Evolutionary conservation across 2,113 vertebrate genomes (phyloP).

Genomic region (Pipa parva): DNA sequence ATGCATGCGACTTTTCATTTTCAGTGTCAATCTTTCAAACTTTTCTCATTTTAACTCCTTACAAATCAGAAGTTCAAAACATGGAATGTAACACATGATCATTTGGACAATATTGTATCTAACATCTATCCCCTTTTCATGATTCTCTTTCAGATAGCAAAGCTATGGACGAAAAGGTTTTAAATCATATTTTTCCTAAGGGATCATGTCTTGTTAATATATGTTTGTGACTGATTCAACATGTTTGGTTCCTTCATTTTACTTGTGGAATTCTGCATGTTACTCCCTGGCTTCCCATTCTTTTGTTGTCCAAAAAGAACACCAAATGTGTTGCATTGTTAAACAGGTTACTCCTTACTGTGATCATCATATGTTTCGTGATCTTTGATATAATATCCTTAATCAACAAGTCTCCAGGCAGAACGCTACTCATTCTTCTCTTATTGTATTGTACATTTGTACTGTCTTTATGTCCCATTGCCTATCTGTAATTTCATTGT

Average conservation of each 20-base stretch:
- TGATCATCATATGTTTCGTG: conserved; percentile 48
- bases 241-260: conserved; percentile 61
- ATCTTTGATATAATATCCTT: conserved; percentile 38
- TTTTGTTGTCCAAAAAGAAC: conserved; percentile 59
- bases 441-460: conserved; percentile 11
- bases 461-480: conserved; percentile 32
- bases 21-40: background rate
- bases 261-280: conserved; percentile 71
- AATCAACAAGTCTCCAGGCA: conserved; percentile 39
- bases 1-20: background rate
- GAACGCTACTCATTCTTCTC: background rate
- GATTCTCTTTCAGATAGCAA: conserved; percentile 87
- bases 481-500: conserved; percentile 46
- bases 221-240: conserved; percentile 64
- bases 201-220: conserved; percentile 64
- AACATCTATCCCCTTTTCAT: conserved; percentile 67
- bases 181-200: conserved; percentile 61
- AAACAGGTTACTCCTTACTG: conserved; percentile 50
- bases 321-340: conserved; percentile 56
- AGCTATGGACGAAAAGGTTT: conserved; percentile 97
- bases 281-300: conserved; percentile 56
- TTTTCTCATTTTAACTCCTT: background rate
- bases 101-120: conserved; percentile 56
- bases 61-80: background rate
- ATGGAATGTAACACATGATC: conserved; percentile 8